Base-by-base conservation (phyloP, 2,113 vertebrate genomes). In the Heterocephalus glaber region DNA sequence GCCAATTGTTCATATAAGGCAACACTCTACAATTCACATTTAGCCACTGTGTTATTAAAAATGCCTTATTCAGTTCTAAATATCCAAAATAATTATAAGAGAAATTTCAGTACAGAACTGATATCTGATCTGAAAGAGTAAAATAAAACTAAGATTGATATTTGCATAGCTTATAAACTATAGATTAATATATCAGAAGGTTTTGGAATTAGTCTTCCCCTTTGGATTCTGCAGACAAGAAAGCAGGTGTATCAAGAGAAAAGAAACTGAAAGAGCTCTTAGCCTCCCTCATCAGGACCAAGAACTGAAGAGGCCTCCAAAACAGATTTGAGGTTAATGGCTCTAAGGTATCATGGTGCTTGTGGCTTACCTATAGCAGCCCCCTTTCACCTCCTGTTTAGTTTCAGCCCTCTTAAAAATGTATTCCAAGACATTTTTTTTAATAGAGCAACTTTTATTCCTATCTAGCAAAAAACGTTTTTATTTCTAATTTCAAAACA, bases 401-500 rank as follows among this genome's bases (percentile, higher is more conserved):
- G 17, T 3, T 49, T 86, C 41, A 80, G 12, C 2, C 11, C 47
- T 90, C 17, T 41, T 24, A 72, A 38, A 41, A 72, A 33, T 87
- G 26, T 74, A 92, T 80, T 79, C 16, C 28, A 88, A 56, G 26
- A 88, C 76, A 22, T 38, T 77, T 92, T 56, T n/a, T 54, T n/a
- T n/a, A 52, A 68, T 26, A 52, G 20, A 72, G 30, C 14, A 82
- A 11, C 10, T 92, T 95, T 92, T 96, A 63, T 49, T 86, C 61
- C 74, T 66, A 68, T 79, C 26, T 88, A 68, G 41, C 20, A 30
- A 22, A 84, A 35, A 83, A 14, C 47, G 5, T 96, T 86, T 89
- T 65, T 83, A 77, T 4, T 95, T 88, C 68, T 95, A 65, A 93
- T 86, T 92, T 9, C 30, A 82, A 61, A 95, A 61, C 52, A 41